Evolutionary conservation across 2,797 vertebrate genomes (phyloP).

Genomic region (Brotula barbata): DNA sequence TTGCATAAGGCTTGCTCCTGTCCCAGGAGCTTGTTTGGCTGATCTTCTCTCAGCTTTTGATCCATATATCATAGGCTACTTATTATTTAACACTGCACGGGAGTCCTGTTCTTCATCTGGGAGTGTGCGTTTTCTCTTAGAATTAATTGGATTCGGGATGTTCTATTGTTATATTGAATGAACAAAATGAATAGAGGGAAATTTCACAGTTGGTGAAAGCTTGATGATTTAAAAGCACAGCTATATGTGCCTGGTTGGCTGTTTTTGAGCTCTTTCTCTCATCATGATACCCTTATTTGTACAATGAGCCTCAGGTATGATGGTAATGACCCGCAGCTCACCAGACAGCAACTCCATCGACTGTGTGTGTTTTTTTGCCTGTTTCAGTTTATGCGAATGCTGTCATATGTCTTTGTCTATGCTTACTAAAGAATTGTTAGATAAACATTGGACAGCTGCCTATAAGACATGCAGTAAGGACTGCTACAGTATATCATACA

Average conservation of each 20-base stretch:
- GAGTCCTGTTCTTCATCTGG: constrained; percentile 26
- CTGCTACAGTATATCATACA: no score
- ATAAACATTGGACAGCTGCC: not conserved
- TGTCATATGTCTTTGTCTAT: constrained; percentile 5
- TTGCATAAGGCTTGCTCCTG: constrained; percentile 16
- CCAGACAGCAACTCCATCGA: constrained; percentile 51
- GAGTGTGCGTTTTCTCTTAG: constrained; percentile 9
- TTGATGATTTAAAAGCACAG: constrained; percentile 23
- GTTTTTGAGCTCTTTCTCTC: constrained; percentile 36
- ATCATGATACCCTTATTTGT: constrained; percentile 54
- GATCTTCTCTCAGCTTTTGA: constrained; percentile 40
- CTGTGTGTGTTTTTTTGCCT: constrained; percentile 10
- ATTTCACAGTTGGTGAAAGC: not conserved
- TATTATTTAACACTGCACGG: constrained; percentile 30
- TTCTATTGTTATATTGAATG: constrained; percentile 25
- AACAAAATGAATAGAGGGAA: constrained; percentile 6
- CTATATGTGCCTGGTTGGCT: constrained; percentile 22
- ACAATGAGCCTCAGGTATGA: constrained; percentile 65
- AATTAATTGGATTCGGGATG: constrained; percentile 31
- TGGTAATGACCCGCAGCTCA: constrained; percentile 68
- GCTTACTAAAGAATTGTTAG: constrained; percentile 16
- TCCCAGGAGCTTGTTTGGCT: constrained; percentile 22
- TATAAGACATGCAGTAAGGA: not conserved
- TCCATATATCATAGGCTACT: constrained; percentile 50
- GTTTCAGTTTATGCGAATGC: not conserved